Evolutionary conservation across 1,140 invertebrate species (phyloP).

Genomic region (Scaptomyza pallida): DNA sequence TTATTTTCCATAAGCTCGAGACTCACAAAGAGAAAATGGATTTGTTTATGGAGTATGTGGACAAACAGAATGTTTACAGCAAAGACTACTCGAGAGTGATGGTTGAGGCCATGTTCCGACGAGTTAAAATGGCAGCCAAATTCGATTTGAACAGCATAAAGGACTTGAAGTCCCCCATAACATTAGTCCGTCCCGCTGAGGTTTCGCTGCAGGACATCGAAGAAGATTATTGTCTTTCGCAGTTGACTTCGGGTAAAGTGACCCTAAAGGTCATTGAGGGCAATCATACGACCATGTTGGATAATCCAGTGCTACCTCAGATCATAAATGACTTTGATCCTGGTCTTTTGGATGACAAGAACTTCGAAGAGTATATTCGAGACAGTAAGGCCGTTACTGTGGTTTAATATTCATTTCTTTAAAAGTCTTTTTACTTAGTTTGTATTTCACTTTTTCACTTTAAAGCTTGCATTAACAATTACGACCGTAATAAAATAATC

Average conservation of each 20-base stretch:
- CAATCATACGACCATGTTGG: constrained; percentile 89
- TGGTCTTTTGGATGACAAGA: constrained; percentile 69
- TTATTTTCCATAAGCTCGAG: constrained; percentile 72
- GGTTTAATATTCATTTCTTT: constrained; percentile 29
- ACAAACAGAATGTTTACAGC: constrained; percentile 84
- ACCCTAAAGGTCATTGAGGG: constrained; percentile 87
- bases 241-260: constrained; percentile 85
- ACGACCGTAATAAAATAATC: not conserved
- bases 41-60: constrained; percentile 66
- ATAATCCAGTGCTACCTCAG: constrained; percentile 87
- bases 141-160: constrained; percentile 84
- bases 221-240: constrained; percentile 88
- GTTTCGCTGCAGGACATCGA: constrained; percentile 84
- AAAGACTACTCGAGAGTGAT: constrained; percentile 85
- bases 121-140: constrained; percentile 85
- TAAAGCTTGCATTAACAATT: constrained; percentile 12
- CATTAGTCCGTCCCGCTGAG: constrained; percentile 87
- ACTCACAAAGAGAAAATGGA: constrained; percentile 57
- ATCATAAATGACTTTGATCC: constrained; percentile 86
- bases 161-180: constrained; percentile 86
- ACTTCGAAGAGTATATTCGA: constrained; percentile 72
- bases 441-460: constrained; percentile 6
- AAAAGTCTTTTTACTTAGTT: constrained; percentile 7
- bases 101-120: constrained; percentile 85
- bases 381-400: constrained; percentile 58